Percentiles rank a stretch among this genome's conserved stretches.
Conservation (phyloP, 1,140 invertebrate species). For the Microplitis mediator region DNA sequence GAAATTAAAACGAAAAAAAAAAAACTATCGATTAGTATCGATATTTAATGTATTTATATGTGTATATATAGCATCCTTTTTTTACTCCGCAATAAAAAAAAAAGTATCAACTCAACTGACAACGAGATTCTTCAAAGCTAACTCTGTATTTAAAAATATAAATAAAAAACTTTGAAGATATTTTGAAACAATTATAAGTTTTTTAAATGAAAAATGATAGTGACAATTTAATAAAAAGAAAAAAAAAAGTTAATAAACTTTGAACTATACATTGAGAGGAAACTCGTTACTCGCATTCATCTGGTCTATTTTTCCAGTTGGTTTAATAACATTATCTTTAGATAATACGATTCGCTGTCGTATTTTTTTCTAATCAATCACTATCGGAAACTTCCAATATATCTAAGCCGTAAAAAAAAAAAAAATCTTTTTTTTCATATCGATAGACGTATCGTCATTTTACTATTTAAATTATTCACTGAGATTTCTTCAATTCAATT, state of each 20-base stretch:
- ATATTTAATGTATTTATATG: neutral
- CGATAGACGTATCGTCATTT: too few relatives aligned
- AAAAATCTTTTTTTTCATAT: too few relatives aligned
- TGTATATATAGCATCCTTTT: neutral
- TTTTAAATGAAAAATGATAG: neutral
- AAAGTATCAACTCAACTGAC: neutral
- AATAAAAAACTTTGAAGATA: neutral
- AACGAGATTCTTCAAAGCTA: slow-evolving; percentile 1
- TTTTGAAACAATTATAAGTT: neutral
- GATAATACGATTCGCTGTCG: too few relatives aligned
- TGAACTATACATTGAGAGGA: slow-evolving; percentile 3
- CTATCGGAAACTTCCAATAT: too few relatives aligned
- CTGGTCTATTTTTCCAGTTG: neutral
- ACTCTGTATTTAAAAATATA: neutral
- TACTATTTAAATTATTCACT: too few relatives aligned
- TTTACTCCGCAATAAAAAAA: neutral
- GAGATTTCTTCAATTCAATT: too few relatives aligned
- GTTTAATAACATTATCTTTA: too few relatives aligned
- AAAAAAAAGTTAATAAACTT: neutral
- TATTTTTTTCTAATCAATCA: too few relatives aligned
- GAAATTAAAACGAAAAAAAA: neutral
- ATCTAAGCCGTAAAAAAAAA: too few relatives aligned
- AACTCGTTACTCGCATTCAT: slow-evolving; percentile 8
- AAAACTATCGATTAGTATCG: neutral
- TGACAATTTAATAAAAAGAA: neutral